A percentile compares a stretch with the other conserved stretches of the same genome.
Evolutionary conservation across 2,888 invertebrate genomes (phyloP).

Genomic region (Dascillus cervinus): DNA sequence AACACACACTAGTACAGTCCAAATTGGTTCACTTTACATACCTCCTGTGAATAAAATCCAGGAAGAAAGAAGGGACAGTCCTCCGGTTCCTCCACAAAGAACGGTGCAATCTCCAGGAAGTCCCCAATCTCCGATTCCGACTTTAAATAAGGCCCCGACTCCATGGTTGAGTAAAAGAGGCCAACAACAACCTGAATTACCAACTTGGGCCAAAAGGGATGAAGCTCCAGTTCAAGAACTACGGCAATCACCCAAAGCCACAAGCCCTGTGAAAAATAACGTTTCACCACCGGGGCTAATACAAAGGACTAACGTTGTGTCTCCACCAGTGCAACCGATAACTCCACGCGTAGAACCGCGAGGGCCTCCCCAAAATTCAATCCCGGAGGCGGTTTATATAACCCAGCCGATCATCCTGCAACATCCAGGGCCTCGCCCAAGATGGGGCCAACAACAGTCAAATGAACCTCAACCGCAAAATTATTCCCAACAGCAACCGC

Average conservation of each 20-base stretch:
- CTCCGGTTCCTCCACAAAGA: slow-evolving; percentile 17
- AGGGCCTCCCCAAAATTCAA: slow-evolving; percentile 6
- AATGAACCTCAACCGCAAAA: slow-evolving; percentile 9
- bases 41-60: slow-evolving; percentile 37
- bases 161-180: slow-evolving; percentile 48
- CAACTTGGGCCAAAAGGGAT: slow-evolving; percentile 44
- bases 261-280: slow-evolving; percentile 5
- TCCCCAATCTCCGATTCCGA: slow-evolving; percentile 40
- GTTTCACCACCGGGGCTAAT: slow-evolving; percentile 10
- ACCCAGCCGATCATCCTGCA: slow-evolving; percentile 18
- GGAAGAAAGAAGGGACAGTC: slow-evolving; percentile 3
- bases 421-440: slow-evolving; percentile 12
- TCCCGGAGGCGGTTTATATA: slow-evolving; percentile 20
- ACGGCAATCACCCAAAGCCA: neutral
- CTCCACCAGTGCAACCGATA: slow-evolving; percentile 23
- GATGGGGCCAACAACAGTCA: neutral
- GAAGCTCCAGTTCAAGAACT: slow-evolving; percentile 12
- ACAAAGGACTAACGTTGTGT: slow-evolving; percentile 15
- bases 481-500: slow-evolving; percentile 8
- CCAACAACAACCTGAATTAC: slow-evolving; percentile 43
- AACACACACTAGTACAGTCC: slow-evolving; percentile 29
- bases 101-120: slow-evolving; percentile 26
- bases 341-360: slow-evolving; percentile 18
- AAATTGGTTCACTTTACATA: slow-evolving; percentile 49
- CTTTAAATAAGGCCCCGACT: slow-evolving; percentile 51